Evolutionary conservation across 2,888 invertebrate species (phyloP).

Genomic region (Thymelicus sylvestris): DNA sequence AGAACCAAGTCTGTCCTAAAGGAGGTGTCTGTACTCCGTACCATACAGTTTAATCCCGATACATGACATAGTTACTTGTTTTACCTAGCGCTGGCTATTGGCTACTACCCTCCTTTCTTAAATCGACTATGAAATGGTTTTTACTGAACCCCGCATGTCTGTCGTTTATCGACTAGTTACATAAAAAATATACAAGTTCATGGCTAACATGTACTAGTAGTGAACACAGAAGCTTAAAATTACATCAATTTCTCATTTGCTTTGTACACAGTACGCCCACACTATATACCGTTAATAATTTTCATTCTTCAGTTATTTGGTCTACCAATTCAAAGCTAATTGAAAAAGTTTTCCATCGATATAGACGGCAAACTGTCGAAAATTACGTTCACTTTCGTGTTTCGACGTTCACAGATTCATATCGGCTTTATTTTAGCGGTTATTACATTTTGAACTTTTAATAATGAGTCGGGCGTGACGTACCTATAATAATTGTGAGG

Average conservation of each 20-base stretch:
- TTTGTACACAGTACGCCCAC: conserved; percentile 9
- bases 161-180: too few relatives aligned
- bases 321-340: conserved; percentile 60
- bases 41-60: too few relatives aligned
- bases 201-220: background rate
- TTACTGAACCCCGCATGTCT: too few relatives aligned
- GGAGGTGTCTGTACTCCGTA: too few relatives aligned
- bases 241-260: conserved; percentile 58
- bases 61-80: too few relatives aligned
- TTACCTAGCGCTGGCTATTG: too few relatives aligned
- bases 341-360: conserved; percentile 81
- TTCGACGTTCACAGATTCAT: conserved; percentile 64
- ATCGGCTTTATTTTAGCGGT: conserved; percentile 71
- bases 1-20: too few relatives aligned
- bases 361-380: conserved; percentile 66
- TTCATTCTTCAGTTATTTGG: conserved; percentile 60
- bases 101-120: too few relatives aligned
- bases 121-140: too few relatives aligned
- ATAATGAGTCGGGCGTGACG: conserved; percentile 61
- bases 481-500: conserved; percentile 57
- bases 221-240: conserved; percentile 31
- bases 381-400: conserved; percentile 74
- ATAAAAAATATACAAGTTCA: background rate
- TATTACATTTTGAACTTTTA: conserved; percentile 79
- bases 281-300: conserved; percentile 11